A percentile compares a stretch with the other conserved stretches of the same genome.
Evolutionary conservation across 35 echinoderm and acorn worm species (phyloP).

Genomic region (Apostichopus parvimensis): DNA sequence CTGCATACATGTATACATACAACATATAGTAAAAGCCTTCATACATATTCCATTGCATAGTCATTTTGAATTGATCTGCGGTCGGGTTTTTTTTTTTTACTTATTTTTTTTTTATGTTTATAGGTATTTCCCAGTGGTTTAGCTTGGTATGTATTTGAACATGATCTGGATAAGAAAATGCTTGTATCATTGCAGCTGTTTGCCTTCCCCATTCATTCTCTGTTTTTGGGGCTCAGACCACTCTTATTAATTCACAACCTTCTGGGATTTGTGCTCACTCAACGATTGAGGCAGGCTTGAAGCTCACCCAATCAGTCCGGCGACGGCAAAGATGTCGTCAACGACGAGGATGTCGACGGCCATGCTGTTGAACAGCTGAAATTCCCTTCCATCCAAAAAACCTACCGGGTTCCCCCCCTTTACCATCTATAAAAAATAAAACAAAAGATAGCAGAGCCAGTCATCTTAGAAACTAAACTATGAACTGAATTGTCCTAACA

Average conservation of each 20-base stretch:
- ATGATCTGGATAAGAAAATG: neutral
- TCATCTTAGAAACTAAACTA: too few relatives aligned
- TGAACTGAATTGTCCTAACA: too few relatives aligned
- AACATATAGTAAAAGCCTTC: too few relatives aligned
- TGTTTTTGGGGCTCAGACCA: neutral
- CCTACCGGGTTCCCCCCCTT: neutral
- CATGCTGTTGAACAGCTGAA: neutral
- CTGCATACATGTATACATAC: neutral
- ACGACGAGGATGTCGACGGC: too few relatives aligned
- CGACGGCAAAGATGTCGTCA: neutral
- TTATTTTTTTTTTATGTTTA: neutral
- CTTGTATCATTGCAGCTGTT: conserved; percentile 20
- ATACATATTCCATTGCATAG: neutral
- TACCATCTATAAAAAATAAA: too few relatives aligned
- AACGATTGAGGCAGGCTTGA: neutral
- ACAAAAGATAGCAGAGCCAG: too few relatives aligned
- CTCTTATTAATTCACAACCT: conserved; percentile 28
- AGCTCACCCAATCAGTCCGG: conserved; percentile 17
- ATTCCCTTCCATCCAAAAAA: conserved; percentile 16
- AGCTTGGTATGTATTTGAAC: conserved; percentile 23
- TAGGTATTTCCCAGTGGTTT: conserved; percentile 38
- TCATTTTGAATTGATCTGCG: conserved; percentile 24
- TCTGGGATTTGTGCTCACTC: conserved; percentile 47
- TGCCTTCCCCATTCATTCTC: neutral
- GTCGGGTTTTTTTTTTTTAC: too few relatives aligned